These are phyloP conservation scores for Cheilosia variabilis DNA, from an alignment of 2,888 invertebrate genomes.

Conservation along the genomic window DNA sequence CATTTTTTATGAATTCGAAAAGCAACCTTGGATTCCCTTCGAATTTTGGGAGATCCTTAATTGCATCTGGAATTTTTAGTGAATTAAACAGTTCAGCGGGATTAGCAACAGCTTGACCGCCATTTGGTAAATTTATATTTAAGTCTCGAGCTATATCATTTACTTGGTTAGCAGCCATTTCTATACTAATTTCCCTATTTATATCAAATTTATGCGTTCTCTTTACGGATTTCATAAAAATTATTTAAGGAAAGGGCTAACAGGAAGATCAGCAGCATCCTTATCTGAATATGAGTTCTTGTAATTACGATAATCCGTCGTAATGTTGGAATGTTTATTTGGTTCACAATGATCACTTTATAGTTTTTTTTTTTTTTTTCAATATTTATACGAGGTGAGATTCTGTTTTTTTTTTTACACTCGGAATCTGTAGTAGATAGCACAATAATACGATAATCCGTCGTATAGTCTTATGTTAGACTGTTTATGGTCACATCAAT, in stretches of 20 bases:
- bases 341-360: neutral
- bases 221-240: neutral
- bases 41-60: constrained; percentile 20
- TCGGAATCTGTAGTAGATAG: neutral
- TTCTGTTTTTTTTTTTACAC: neutral
- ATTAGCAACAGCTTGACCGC: neutral
- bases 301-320: neutral
- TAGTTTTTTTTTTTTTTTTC: neutral
- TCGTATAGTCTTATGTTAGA: constrained; percentile 3
- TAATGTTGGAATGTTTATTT: neutral
- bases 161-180: constrained; percentile 17
- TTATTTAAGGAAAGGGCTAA: neutral
- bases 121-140: constrained; percentile 3
- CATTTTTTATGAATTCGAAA: constrained; percentile 6
- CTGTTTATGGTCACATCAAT: neutral
- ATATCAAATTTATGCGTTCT: neutral
- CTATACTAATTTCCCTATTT: constrained; percentile 3
- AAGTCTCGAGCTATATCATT: neutral
- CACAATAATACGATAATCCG: constrained; percentile 6
- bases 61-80: constrained; percentile 11
- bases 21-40: constrained; percentile 11
- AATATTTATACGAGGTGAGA: neutral
- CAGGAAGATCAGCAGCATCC: neutral
- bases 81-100: constrained; percentile 1
- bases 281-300: neutral